These are phyloP conservation scores for Papilio elwesi DNA, from an alignment of 2,888 invertebrate genomes.

Conservation along the genomic window DNA sequence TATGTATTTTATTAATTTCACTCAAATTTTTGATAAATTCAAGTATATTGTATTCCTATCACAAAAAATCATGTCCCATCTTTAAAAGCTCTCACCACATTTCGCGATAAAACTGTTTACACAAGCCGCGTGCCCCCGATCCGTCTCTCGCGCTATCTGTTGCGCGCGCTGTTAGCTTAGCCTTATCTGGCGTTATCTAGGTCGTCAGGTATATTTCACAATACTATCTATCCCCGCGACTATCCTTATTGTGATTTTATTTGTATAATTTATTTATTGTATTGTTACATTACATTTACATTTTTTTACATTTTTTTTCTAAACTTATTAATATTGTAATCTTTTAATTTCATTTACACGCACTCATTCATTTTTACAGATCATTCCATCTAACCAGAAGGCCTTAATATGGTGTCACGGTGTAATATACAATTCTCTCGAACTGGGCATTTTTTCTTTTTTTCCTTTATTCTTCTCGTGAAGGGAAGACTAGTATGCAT, in stretches of 20 bases:
- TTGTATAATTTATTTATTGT: slow-evolving; percentile 32
- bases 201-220: slow-evolving; percentile 55
- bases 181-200: slow-evolving; percentile 63
- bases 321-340: no score
- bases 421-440: no score
- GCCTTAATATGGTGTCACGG: no score
- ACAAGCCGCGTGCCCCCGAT: slow-evolving; percentile 49
- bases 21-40: not conserved
- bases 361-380: no score
- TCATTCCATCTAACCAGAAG: no score
- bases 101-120: slow-evolving; percentile 31
- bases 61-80: slow-evolving; percentile 2
- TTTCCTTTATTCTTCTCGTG: no score
- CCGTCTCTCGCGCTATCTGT: slow-evolving; percentile 53
- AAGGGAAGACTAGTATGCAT: no score
- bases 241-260: slow-evolving; percentile 8
- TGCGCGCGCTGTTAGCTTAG: slow-evolving; percentile 54
- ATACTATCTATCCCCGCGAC: slow-evolving; percentile 44
- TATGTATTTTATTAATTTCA: no score
- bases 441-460: no score
- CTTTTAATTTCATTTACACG: no score
- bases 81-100: slow-evolving; percentile 29
- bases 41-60: not conserved
- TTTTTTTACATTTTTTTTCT: no score
- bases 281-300: no score